Base-by-base conservation (phyloP, 1,140 invertebrate genomes). In the Marisa cornuarietis region DNA sequence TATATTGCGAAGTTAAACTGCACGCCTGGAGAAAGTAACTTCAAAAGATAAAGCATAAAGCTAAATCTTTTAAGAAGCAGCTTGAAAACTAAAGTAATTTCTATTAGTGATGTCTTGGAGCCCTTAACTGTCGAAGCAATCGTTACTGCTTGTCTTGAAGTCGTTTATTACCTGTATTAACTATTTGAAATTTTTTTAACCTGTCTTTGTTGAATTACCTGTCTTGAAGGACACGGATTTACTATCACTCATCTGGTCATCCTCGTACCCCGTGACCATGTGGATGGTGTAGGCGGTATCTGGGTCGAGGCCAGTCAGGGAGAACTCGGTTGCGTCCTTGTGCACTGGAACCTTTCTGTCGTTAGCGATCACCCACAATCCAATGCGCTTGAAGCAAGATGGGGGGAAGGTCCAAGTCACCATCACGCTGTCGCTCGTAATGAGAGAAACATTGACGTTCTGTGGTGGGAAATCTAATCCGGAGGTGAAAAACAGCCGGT, bases 321-420 rank as follows among this genome's bases (percentile, higher is more conserved):
- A 52, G 58, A 65, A 79, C 42, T 66, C 31, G 31, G 26, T 65
- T 18, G 61, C 71, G 71, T 66, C 61, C 52, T 26, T 24, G 71
- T 79, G 78, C 7, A 79, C 71, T 26, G 71, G 22, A 3, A 26
- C 51, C 14, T 72, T 71, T 31, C 26, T 42, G 61, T 24, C 71
- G 61, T 72, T 77, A 22, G 69, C 73, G 62, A 71, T 75, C 26
- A 80, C 74, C 79, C 74, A 80, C 52, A 80, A 10, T 24, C 31
- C 79, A 51, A 26, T 80, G 52, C 73, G 73, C 18, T 54, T 14
- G 74, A 76, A 80, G 58, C 79, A 80, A 49, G 73, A 71, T 31
- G 79, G 79, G 52, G 74, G 51, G 54, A n/a, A 71, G 58, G 22
- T 20, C 79, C 79, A 80, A 24, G 72, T 76, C n/a, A 80, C 61